Conservation (phyloP, 1,140 invertebrate species). For the Venustaconcha ellipsiformis region DNA sequence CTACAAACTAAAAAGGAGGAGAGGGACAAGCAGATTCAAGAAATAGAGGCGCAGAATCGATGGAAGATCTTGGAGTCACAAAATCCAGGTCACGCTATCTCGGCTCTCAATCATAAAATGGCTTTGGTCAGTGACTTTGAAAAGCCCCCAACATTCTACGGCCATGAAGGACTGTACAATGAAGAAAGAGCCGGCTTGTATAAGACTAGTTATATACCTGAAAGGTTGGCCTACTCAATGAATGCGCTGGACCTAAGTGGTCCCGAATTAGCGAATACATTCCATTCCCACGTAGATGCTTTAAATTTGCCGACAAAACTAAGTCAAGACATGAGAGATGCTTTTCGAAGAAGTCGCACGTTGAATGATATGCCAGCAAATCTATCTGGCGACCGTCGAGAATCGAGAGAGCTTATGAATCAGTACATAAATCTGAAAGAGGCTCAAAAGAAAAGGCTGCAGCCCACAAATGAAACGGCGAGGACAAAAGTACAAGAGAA, state of each 20-base stretch:
- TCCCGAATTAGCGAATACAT: slow-evolving; percentile 56
- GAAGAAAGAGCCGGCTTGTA: slow-evolving; percentile 65
- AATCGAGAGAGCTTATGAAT: slow-evolving; percentile 35
- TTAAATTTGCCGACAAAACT: slow-evolving; percentile 48
- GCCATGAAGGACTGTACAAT: slow-evolving; percentile 62
- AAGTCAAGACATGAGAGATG: slow-evolving; percentile 52
- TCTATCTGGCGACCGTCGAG: slow-evolving; percentile 47
- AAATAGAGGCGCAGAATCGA: slow-evolving; percentile 63
- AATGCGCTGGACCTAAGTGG: slow-evolving; percentile 43
- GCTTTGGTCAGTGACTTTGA: slow-evolving; percentile 45
- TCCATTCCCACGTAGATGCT: slow-evolving; percentile 54
- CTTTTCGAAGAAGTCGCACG: slow-evolving; percentile 41
- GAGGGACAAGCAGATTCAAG: slow-evolving; percentile 50
- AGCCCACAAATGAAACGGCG: slow-evolving; percentile 44
- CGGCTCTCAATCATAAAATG: slow-evolving; percentile 52
- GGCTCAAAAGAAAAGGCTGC: slow-evolving; percentile 41
- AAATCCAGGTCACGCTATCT: slow-evolving; percentile 54
- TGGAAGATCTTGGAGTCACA: slow-evolving; percentile 59
- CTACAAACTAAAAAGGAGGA: slow-evolving; percentile 34
- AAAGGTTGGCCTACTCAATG: slow-evolving; percentile 54
- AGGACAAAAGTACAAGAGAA: slow-evolving; percentile 56
- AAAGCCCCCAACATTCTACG: slow-evolving; percentile 59
- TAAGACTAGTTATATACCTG: slow-evolving; percentile 62
- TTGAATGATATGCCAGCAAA: slow-evolving; percentile 28
- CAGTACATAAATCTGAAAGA: slow-evolving; percentile 43